A percentile compares a stretch with the other conserved stretches of the same genome.
These are phyloP conservation scores for Aphelenchoides avenae DNA, from an alignment of 1,140 invertebrate species.

Conservation along the genomic window DNA sequence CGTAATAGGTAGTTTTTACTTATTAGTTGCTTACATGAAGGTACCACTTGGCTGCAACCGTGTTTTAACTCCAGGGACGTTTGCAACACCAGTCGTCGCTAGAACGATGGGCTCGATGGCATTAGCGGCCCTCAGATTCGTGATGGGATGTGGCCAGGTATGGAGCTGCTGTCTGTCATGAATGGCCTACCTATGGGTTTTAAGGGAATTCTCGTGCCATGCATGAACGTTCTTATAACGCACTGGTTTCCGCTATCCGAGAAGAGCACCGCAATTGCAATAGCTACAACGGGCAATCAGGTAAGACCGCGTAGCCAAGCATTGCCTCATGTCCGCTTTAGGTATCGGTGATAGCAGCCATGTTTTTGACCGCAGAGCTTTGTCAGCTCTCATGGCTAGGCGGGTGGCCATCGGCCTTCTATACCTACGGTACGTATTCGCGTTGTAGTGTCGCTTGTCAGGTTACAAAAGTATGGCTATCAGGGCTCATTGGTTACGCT, in stretches of 20 bases:
- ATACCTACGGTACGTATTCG: constrained; percentile 43
- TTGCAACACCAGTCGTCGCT: constrained; percentile 48
- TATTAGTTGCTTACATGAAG: constrained; percentile 1
- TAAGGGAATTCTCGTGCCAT: constrained; percentile 55
- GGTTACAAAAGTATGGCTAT: no score
- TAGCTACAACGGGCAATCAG: constrained; percentile 57
- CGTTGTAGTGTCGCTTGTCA: no score
- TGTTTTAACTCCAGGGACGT: constrained; percentile 29
- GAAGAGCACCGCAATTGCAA: constrained; percentile 53
- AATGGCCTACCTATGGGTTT: no score
- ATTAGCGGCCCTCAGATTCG: constrained; percentile 34
- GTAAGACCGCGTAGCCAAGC: constrained; percentile 13
- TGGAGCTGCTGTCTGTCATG: no score
- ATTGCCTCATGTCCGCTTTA: no score
- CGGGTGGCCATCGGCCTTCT: constrained; percentile 55
- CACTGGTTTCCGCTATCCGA: constrained; percentile 53
- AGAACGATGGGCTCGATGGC: constrained; percentile 25
- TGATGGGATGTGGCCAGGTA: constrained; percentile 56
- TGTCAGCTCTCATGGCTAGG: constrained; percentile 51
- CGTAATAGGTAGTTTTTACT: constrained; percentile 49
- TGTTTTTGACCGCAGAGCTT: constrained; percentile 57
- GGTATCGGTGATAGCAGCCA: constrained; percentile 56
- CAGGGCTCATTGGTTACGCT: no score
- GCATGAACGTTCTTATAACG: constrained; percentile 54
- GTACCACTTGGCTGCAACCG: not conserved